These are phyloP conservation scores for Myripristis murdjan DNA, from an alignment of 2,797 vertebrate genomes.

Conservation along the genomic window DNA sequence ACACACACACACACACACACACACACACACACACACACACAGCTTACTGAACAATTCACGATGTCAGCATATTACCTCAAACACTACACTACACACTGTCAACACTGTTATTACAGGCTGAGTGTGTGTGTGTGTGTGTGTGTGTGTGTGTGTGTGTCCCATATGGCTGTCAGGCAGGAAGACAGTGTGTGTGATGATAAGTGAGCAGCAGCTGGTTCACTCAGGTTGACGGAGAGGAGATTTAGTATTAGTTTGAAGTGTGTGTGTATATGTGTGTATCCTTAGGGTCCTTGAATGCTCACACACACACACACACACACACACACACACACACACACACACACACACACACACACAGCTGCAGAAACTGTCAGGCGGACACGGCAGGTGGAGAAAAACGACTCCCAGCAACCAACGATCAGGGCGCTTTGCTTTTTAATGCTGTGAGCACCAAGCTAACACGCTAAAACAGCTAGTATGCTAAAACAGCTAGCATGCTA, in stretches of 20 bases:
- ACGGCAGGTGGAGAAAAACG: slow-evolving; percentile 20
- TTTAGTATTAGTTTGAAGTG: slow-evolving; percentile 12
- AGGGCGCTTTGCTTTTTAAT: no score
- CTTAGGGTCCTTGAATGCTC: no score
- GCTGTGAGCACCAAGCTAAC: no score
- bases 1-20: slow-evolving; percentile 9
- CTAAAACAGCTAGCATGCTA: no score
- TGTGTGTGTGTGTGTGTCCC: not conserved
- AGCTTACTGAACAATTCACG: slow-evolving; percentile 19
- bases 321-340: slow-evolving; percentile 5
- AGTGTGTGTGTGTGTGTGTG: slow-evolving; percentile 17
- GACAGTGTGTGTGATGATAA: no score
- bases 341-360: slow-evolving; percentile 19
- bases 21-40: not conserved
- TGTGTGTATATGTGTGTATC: slow-evolving; percentile 1
- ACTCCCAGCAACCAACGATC: no score
- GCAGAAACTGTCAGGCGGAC: not conserved
- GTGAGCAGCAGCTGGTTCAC: no score
- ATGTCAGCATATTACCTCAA: slow-evolving; percentile 31
- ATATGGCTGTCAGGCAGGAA: no score
- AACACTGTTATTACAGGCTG: slow-evolving; percentile 10
- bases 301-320: slow-evolving; percentile 6
- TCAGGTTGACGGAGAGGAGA: no score
- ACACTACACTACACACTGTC: no score
- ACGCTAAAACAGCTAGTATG: no score